A percentile compares a stretch with the other conserved stretches of the same genome.
Conservation (phyloP, 2,888 invertebrate genomes). For the Argyresthia albistria region DNA sequence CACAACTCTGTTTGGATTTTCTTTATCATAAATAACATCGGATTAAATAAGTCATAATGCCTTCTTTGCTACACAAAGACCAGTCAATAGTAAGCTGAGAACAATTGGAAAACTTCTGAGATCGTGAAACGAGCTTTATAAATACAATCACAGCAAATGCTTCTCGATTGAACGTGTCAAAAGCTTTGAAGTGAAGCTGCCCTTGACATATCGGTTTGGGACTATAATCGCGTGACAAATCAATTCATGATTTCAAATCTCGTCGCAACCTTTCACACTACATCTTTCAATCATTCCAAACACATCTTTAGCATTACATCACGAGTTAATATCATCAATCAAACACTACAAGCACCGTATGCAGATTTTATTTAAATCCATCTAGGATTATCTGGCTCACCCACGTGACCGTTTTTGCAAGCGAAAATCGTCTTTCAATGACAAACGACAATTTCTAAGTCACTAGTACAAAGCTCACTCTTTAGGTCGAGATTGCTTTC, state of each 20-base stretch:
- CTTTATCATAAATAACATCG: background rate
- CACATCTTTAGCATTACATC: constrained; percentile 39
- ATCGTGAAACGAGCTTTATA: too few species aligned
- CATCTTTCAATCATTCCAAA: constrained; percentile 16
- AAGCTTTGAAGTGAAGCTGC: constrained; percentile 28
- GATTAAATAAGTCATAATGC: constrained; percentile 1
- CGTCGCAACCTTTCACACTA: constrained; percentile 52
- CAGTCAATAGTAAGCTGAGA: too few species aligned
- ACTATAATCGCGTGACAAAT: constrained; percentile 38
- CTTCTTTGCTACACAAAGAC: background rate
- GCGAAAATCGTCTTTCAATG: constrained; percentile 23
- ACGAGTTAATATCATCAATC: constrained; percentile 48
- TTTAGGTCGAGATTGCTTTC: constrained; percentile 44
- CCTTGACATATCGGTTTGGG: constrained; percentile 50
- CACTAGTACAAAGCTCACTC: constrained; percentile 22
- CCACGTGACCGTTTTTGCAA: constrained; percentile 30
- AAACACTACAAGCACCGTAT: constrained; percentile 45
- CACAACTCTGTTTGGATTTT: constrained; percentile 1
- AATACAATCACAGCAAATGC: too few species aligned
- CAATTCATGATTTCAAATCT: constrained; percentile 51
- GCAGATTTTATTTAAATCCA: constrained; percentile 51
- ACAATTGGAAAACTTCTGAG: too few species aligned
- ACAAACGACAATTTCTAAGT: constrained; percentile 9
- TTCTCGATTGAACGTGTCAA: constrained; percentile 24
- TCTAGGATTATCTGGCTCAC: constrained; percentile 36